Percentiles rank a stretch among this genome's conserved stretches.
Evolutionary conservation across 2,797 vertebrate species (phyloP).

Genomic region (Gila robusta): DNA sequence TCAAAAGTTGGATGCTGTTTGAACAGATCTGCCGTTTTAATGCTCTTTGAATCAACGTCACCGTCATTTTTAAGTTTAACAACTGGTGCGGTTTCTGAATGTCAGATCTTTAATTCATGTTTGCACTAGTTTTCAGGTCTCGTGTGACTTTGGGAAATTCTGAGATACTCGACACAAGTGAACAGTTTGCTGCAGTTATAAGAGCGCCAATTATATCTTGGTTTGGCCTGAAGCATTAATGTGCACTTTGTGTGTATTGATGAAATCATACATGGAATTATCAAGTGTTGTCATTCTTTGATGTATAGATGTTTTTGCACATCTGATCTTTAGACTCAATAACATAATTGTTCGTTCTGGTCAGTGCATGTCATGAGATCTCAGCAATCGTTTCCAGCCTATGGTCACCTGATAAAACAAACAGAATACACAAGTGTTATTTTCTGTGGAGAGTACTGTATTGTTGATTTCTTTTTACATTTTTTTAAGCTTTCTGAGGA

Average conservation of each 20-base stretch:
- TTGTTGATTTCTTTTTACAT: no score
- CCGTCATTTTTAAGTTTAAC: constrained; percentile 11
- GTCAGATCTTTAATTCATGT: constrained; percentile 48
- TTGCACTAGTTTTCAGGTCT: constrained; percentile 34
- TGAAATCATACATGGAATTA: neutral
- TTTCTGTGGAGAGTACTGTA: neutral
- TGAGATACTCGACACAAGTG: neutral
- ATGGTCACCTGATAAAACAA: neutral
- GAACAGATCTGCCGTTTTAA: constrained; percentile 30
- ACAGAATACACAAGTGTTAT: neutral
- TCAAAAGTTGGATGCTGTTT: constrained; percentile 12
- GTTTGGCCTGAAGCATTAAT: neutral
- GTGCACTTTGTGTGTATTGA: neutral
- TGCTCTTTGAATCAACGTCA: constrained; percentile 21
- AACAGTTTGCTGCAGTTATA: neutral
- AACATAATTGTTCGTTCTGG: neutral
- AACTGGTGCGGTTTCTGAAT: constrained; percentile 18
- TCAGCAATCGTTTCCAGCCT: neutral
- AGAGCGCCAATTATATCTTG: neutral
- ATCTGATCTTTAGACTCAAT: neutral
- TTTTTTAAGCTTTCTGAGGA: neutral
- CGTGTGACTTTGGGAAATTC: neutral
- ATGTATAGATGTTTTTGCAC: neutral
- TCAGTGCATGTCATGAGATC: neutral
- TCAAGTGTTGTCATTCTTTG: neutral